Percentiles rank a stretch among this genome's conserved stretches.
These are phyloP conservation scores for Chesias legatella DNA, from an alignment of 2,888 invertebrate species.

Conservation along the genomic window DNA sequence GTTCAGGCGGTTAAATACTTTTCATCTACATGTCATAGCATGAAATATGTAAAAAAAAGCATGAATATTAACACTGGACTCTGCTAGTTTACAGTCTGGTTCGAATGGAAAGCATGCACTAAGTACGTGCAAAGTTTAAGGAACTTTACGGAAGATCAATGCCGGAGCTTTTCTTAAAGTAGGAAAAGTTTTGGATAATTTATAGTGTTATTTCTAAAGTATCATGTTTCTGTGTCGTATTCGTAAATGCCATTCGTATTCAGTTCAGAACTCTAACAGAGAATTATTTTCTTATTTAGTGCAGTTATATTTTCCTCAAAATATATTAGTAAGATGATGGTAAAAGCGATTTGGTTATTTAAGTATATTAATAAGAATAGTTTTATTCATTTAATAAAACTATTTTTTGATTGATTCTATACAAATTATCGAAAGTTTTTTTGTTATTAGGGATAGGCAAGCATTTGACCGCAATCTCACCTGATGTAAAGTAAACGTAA, in stretches of 20 bases:
- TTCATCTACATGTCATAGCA: slow-evolving; percentile 28
- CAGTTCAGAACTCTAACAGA: neutral
- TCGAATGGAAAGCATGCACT: slow-evolving; percentile 18
- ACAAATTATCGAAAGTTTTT: no score
- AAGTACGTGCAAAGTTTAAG: slow-evolving; percentile 24
- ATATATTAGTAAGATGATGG: no score
- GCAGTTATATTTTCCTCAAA: no score
- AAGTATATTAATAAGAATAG: no score
- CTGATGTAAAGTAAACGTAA: no score
- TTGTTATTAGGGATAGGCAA: no score
- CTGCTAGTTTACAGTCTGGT: slow-evolving; percentile 1
- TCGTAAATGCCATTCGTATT: neutral
- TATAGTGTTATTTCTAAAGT: slow-evolving; percentile 5
- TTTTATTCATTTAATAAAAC: no score
- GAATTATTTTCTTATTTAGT: no score
- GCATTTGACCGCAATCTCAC: no score
- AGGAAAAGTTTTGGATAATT: slow-evolving; percentile 15
- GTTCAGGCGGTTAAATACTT: slow-evolving; percentile 42
- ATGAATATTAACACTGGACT: slow-evolving; percentile 15
- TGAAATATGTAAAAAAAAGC: slow-evolving; percentile 14
- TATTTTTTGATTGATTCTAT: no score
- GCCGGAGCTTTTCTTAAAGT: slow-evolving; percentile 18
- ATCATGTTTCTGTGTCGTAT: neutral
- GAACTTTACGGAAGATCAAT: slow-evolving; percentile 27
- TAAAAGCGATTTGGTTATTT: no score